Base-by-base conservation (phyloP, 2,113 vertebrate species). In the Engraulis encrasicolus region DNA sequence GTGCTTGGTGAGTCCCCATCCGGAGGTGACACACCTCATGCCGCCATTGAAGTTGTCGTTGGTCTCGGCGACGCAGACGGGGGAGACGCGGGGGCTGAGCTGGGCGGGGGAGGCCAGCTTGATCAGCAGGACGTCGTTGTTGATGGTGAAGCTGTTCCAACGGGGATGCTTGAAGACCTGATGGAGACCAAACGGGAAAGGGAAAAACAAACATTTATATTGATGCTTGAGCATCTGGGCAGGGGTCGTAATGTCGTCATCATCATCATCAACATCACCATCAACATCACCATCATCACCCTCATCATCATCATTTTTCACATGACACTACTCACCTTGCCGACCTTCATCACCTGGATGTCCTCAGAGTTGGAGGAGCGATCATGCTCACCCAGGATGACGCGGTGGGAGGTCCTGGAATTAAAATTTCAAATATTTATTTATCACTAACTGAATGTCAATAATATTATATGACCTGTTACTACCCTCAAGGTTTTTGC, bases 351-450 rank as follows among this genome's bases (percentile, higher is more conserved):
- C 78, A 88, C 89, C 92, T 97, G 97, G 88, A 96, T 52, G 0
- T 83, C 0, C 85, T 95, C 89, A 0, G 84, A 48, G 0, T 85
- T 82, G 1, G 91, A 92, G 0, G 88, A 83, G 80, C 95, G 96
- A 89, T 98, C 92, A 20, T 96, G 96, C 49, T 96, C 95, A 0
- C 97, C 96, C 3, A 97, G 92, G 84, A 97, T 83, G 54, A 97
- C 96, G 0, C 84, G 81, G 84, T 98, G 88, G 0, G 92, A 92
- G 0, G 91, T 96, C 81, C 96, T 97, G 78, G 0, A 85, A 86
- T 37, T 50, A 78, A 80, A 11, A 58, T n/a, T 34, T 66, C 14
- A 81, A 38, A 61, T 15, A 20, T 52, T 58, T 15, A 81, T 15
- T 23, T 6, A 58, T 19, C 80, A 40, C 66, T 81, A 23, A 66